Percentiles rank a stretch among this genome's conserved stretches.
These are phyloP conservation scores for Drosophila testacea DNA, from an alignment of 2,888 invertebrate species.

Conservation along the genomic window DNA sequence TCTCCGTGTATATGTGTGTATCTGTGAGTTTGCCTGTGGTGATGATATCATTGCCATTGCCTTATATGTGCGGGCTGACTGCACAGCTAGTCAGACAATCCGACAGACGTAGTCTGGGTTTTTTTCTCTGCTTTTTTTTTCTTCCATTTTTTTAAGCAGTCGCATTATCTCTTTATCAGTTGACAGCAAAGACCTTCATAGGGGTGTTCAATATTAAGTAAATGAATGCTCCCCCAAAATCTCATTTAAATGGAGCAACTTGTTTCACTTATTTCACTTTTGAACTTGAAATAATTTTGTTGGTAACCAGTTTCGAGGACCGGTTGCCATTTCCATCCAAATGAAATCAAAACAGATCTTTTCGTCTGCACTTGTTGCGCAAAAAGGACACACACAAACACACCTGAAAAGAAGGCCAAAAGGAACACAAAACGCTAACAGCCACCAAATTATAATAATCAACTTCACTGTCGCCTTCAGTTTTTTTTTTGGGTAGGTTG, in stretches of 20 bases:
- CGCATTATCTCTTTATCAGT: slow-evolving; percentile 76
- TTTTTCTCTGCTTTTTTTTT: background rate
- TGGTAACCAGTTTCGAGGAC: slow-evolving; percentile 52
- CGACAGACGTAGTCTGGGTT: slow-evolving; percentile 41
- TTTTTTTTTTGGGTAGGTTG: slow-evolving; percentile 23
- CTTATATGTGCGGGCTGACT: slow-evolving; percentile 60
- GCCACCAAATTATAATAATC: slow-evolving; percentile 50
- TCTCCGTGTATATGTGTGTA: slow-evolving; percentile 8
- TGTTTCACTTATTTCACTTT: slow-evolving; percentile 56
- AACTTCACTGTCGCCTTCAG: slow-evolving; percentile 30
- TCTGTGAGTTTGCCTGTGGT: slow-evolving; percentile 44
- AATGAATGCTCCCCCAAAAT: slow-evolving; percentile 22
- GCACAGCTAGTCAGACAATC: slow-evolving; percentile 48
- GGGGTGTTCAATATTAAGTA: slow-evolving; percentile 56
- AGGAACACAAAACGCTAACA: slow-evolving; percentile 13
- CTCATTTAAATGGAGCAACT: slow-evolving; percentile 30
- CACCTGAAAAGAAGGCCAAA: background rate
- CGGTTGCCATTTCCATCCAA: slow-evolving; percentile 32
- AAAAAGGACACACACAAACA: slow-evolving; percentile 26
- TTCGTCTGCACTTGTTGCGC: slow-evolving; percentile 30
- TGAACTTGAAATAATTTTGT: slow-evolving; percentile 60
- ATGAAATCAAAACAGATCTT: slow-evolving; percentile 35
- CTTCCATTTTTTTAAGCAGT: slow-evolving; percentile 15
- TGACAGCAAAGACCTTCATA: slow-evolving; percentile 66
- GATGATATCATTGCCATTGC: slow-evolving; percentile 72